Conservation (phyloP, 2,888 invertebrate genomes). For the Fragum whitleyi region DNA sequence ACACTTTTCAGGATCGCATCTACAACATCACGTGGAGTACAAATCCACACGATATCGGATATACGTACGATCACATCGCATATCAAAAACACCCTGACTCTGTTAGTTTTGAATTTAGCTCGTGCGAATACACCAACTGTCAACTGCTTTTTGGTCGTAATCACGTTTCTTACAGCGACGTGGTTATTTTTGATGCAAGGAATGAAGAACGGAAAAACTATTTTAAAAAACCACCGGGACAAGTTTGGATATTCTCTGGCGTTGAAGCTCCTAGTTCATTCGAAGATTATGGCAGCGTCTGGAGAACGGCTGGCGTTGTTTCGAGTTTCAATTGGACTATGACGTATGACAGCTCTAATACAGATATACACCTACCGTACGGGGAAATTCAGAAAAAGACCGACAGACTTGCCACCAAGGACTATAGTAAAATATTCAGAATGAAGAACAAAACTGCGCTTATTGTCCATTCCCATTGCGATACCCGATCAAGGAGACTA, state of each 20-base stretch:
- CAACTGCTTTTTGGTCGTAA: background rate
- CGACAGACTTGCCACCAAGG: background rate
- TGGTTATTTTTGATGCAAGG: background rate
- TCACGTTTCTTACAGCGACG: background rate
- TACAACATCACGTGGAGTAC: background rate
- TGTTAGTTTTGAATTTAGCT: no score
- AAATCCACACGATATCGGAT: background rate
- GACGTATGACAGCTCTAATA: conserved; percentile 2
- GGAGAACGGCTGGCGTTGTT: background rate
- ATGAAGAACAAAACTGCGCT: background rate
- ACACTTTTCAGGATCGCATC: background rate
- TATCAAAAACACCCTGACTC: no score
- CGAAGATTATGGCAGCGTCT: background rate
- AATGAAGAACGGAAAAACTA: background rate
- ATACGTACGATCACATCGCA: background rate
- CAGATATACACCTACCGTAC: background rate
- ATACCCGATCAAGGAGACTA: conserved; percentile 20
- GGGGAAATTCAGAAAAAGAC: background rate
- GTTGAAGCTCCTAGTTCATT: background rate
- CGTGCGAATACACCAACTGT: background rate
- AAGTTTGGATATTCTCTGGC: background rate
- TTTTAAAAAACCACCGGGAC: background rate
- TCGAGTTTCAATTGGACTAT: conserved; percentile 2
- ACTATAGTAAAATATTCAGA: background rate
- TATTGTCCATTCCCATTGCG: conserved; percentile 24